phyloP scores from a whole-genome alignment of 2,888 invertebrate genomes.

The Sinelater perroti region DNA sequence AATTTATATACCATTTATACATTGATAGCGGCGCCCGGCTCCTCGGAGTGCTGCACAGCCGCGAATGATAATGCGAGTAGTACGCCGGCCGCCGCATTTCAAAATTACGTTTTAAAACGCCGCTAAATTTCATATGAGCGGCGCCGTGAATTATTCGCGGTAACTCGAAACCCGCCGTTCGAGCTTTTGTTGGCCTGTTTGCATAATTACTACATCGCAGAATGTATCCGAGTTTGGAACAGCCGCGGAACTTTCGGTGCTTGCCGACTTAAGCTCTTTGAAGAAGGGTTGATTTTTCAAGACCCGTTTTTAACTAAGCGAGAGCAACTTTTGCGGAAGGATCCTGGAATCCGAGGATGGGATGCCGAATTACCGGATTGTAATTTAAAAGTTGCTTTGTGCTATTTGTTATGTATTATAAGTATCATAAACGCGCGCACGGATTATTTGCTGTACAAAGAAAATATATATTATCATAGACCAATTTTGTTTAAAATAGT shows the following conservation, averaged over 20 bases:
- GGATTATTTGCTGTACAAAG: no score
- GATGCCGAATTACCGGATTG: no score
- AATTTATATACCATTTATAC: constrained; percentile 32
- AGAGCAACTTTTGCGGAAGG: no score
- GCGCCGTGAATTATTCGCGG: constrained; percentile 28
- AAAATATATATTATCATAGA: no score
- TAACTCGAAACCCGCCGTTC: constrained; percentile 32
- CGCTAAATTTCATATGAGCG: constrained; percentile 31
- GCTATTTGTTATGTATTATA: no score
- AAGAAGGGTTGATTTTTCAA: constrained; percentile 24
- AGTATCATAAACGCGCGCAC: no score
- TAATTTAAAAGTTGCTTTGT: no score
- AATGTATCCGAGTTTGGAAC: constrained; percentile 34
- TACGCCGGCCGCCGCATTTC: constrained; percentile 24
- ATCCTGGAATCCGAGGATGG: no score
- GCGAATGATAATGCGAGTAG: no score
- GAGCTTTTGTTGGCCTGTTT: constrained; percentile 36
- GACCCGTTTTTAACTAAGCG: constrained; percentile 20
- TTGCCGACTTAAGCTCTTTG: constrained; percentile 30
- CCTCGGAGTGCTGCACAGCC: neutral
- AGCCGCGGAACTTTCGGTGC: constrained; percentile 32
- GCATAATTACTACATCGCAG: constrained; percentile 33
- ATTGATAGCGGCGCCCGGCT: constrained; percentile 12
- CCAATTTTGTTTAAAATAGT: no score
- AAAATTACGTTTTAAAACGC: constrained; percentile 32